Evolutionary conservation across 2,888 invertebrate species (phyloP).

Genomic region (Scaptomyza tumidula): DNA sequence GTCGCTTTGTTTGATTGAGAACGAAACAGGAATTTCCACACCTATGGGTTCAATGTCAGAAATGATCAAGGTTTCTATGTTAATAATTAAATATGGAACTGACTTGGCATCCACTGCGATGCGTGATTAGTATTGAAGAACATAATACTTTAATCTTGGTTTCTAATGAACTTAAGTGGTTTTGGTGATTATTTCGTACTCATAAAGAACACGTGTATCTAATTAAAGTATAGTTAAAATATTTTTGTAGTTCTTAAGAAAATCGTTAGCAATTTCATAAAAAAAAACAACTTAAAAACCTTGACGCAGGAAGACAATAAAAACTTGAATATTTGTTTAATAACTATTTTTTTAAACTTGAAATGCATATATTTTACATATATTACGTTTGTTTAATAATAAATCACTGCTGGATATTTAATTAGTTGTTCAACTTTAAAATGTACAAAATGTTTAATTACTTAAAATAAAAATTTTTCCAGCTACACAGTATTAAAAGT

Average conservation of each 20-base stretch:
- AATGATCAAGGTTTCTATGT: constrained; percentile 43
- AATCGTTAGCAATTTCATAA: constrained; percentile 29
- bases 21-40: constrained; percentile 49
- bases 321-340: not conserved
- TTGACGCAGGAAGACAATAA: not conserved
- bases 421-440: not conserved
- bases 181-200: constrained; percentile 10
- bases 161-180: constrained; percentile 18
- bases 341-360: not conserved
- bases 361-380: not conserved
- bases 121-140: constrained; percentile 32
- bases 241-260: constrained; percentile 12
- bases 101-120: constrained; percentile 6
- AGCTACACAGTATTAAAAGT: constrained; percentile 7
- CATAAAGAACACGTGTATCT: constrained; percentile 38
- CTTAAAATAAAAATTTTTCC: not conserved
- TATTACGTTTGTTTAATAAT: not conserved
- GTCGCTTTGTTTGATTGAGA: constrained; percentile 33
- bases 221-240: constrained; percentile 30
- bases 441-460: not conserved
- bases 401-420: constrained; percentile 2
- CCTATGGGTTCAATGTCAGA: constrained; percentile 22
- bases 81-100: constrained; percentile 36
- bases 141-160: not conserved
- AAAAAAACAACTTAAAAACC: constrained; percentile 21